A percentile compares a stretch with the other conserved stretches of the same genome.
phyloP scores from a whole-genome alignment of 53 echinoderm and acorn worm species.

The Glandiceps talaboti region DNA sequence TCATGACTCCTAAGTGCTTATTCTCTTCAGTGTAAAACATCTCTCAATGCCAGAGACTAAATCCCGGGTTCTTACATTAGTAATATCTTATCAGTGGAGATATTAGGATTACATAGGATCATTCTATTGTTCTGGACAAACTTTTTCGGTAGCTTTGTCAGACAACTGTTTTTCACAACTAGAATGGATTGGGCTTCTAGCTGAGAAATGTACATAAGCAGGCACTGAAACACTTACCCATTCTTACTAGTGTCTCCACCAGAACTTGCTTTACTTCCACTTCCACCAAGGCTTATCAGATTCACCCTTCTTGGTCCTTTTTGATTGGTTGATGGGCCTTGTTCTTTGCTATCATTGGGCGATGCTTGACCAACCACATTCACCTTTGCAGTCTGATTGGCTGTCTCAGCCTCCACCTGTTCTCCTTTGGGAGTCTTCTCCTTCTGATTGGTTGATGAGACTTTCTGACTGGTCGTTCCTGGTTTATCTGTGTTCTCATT shows the following conservation, averaged over 20 bases:
- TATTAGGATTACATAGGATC: too few relatives aligned
- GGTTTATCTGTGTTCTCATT: constrained; percentile 4
- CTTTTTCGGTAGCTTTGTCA: too few relatives aligned
- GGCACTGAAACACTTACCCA: neutral
- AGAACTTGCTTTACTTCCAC: neutral
- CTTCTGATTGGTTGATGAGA: neutral
- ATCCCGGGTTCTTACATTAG: too few relatives aligned
- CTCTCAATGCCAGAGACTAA: too few relatives aligned
- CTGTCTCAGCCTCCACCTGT: neutral
- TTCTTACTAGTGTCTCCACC: neutral
- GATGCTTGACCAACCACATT: neutral
- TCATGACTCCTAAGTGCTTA: too few relatives aligned
- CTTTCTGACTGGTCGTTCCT: neutral
- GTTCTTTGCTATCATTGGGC: neutral
- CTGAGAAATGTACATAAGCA: too few relatives aligned
- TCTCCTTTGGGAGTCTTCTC: neutral
- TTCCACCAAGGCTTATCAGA: neutral
- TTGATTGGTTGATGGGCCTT: neutral
- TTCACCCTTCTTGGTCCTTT: neutral
- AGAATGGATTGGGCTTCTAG: too few relatives aligned
- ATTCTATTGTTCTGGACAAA: too few relatives aligned
- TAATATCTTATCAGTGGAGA: too few relatives aligned
- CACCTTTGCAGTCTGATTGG: neutral
- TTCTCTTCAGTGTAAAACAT: too few relatives aligned
- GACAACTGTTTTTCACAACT: too few relatives aligned